Evolutionary conservation across 2,888 invertebrate species (phyloP), one percentile per base, ranked within the genome.

Genomic region (Cremastobaeus sp.): DNA sequence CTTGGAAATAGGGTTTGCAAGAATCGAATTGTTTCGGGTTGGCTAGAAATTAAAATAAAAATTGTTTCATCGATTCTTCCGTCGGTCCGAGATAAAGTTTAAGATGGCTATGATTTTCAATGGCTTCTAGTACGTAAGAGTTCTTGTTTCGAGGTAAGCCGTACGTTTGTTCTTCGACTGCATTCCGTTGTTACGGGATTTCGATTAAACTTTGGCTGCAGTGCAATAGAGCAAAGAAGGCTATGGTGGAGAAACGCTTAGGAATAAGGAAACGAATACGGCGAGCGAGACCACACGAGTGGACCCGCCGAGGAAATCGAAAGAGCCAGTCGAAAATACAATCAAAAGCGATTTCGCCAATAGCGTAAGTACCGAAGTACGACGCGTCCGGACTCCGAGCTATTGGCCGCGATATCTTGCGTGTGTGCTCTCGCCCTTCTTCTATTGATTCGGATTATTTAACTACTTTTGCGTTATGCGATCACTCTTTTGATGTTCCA

Each of bases 111-210:
- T 81, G 82, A 83, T 83, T 83, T 81, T 78, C 79, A 78, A 78
- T 77, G 78, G 78, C 76, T 81, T 77, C 78, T 80, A 82, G 79
- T 82, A 77, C 74, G 55, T 35, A 62, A 75, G 81, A 82, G 80
- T 83, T 79, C 76, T 76, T 79, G 70, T 78, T 80, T 82, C 81
- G 79, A 74, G 77, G 76, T 75, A 73, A 68, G 52, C 54, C 59
- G 62, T 66, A 59, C 76, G 82, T 83, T 84, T 82, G 84, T 84
- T 84, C 83, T 81, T 82, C 74, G 81, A 80, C 80, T 81, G 81
- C 80, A 81, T 82, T 84, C 81, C 81, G 79, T 81, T 83, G 83
- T 84, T 85, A 83, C 82, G 78, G 81, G 83, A 85, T 85, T 85
- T n/a, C 84, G 83, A 85, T 85, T 85, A 84, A 85, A 85, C 83